Evolutionary conservation across 2,888 invertebrate species (phyloP).

Genomic region (Alloplasta piceator): DNA sequence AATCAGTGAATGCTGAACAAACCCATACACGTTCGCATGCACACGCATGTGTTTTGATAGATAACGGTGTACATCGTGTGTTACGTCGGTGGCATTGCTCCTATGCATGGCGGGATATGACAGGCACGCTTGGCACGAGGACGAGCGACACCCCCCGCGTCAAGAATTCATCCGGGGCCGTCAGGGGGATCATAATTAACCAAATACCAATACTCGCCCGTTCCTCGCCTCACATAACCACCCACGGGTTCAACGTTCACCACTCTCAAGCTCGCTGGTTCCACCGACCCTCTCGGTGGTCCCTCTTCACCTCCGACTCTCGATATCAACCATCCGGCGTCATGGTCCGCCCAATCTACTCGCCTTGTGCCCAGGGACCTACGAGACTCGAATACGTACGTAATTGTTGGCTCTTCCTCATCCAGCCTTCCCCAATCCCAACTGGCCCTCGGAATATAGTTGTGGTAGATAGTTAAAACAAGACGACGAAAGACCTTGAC

Average conservation of each 20-base stretch:
- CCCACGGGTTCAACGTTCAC: conserved; percentile 57
- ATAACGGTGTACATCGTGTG: conserved; percentile 59
- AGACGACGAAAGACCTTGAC: too few species aligned
- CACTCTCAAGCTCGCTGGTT: conserved; percentile 52
- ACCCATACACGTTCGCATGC: conserved; percentile 11
- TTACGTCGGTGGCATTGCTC: conserved; percentile 79
- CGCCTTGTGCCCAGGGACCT: conserved; percentile 73
- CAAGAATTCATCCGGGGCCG: conserved; percentile 82
- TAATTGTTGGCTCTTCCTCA: conserved; percentile 78
- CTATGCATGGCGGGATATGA: conserved; percentile 78
- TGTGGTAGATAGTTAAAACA: background rate
- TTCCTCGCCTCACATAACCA: conserved; percentile 66
- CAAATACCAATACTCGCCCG: conserved; percentile 82
- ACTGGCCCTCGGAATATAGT: background rate
- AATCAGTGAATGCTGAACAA: conserved; percentile 48
- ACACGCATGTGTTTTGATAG: conserved; percentile 38
- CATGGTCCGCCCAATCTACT: conserved; percentile 60
- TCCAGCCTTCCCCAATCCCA: conserved; percentile 4
- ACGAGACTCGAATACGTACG: conserved; percentile 75
- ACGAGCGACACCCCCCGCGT: conserved; percentile 81
- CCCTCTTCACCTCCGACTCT: conserved; percentile 51
- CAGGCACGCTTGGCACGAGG: conserved; percentile 81
- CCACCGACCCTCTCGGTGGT: conserved; percentile 57
- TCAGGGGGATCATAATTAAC: conserved; percentile 82
- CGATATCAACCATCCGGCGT: conserved; percentile 55